Base-by-base conservation (phyloP, 2,113 vertebrate genomes). In the Dasyornis broadbenti region DNA sequence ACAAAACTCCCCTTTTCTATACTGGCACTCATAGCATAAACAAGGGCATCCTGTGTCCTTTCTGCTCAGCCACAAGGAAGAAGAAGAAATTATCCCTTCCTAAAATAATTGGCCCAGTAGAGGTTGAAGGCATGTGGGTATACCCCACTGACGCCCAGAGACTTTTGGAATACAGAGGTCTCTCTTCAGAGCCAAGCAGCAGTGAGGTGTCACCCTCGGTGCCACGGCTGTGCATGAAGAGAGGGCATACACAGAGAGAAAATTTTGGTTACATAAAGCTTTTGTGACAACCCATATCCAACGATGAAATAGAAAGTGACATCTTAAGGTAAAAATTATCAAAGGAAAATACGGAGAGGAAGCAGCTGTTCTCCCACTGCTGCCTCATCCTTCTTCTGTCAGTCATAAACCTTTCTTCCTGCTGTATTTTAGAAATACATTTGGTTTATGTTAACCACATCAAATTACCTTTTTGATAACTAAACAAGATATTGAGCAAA, bases 251-350 rank as follows among this genome's bases (percentile, higher is more conserved):
- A 87, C 35, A 70, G 10, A 4, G 71, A 53, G 72, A 60, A 91
- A 72, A 50, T 82, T 87, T 87, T 53, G 65, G 50, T 90, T 96
- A 93, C 71, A 91, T 82, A 96, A 95, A 96, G 63, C 86, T 84
- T 94, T 94, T 94, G 60, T 86, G 92, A 90, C 91, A 96, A 40
- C 69, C 52, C 70, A 53, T 59, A 84, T 8, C 23, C 50, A 89
- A 57, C 0, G 11, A 94, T 68, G 70, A 84, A 77, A 95, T 81
- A 71, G 54, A 88, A 96, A 70, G 64, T 89, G 86, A 96, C 65
- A 82, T 60, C 61, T 85, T 78, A 94, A 91, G 78, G 68, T 89
- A 93, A 75, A 77, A 87, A 92, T 56, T 78, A 89, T 95, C 75
- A 83, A 89, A 86, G 72, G 91, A 95, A 94, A 91, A 86, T 88